Percentiles rank a stretch among this genome's conserved stretches.
Evolutionary conservation across 1,140 invertebrate species (phyloP).

Genomic region (Condylostylus longicornis): DNA sequence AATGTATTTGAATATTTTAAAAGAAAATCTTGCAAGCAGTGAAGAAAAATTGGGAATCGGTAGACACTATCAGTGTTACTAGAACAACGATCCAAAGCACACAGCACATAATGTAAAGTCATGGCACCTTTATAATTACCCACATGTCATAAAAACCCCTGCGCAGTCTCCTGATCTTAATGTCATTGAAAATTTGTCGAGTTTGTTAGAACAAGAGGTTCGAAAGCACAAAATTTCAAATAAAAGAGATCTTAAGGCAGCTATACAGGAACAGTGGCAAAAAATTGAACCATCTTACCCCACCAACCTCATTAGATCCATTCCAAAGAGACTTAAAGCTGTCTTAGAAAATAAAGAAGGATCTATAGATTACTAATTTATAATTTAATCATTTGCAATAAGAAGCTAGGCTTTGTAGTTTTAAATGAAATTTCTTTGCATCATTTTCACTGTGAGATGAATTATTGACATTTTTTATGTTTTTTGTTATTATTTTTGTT

Average conservation of each 20-base stretch:
- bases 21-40: constrained; percentile 10
- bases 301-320: no score
- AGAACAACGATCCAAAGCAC: constrained; percentile 17
- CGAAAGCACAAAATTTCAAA: neutral
- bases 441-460: no score
- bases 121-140: constrained; percentile 12
- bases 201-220: constrained; percentile 11
- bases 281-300: no score
- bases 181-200: constrained; percentile 12
- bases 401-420: no score
- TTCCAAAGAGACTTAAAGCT: no score
- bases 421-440: no score
- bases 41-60: constrained; percentile 10
- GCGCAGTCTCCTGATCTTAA: constrained; percentile 16
- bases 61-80: constrained; percentile 4
- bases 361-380: no score
- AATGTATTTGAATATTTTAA: constrained; percentile 11
- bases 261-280: constrained; percentile 11
- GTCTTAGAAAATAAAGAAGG: no score
- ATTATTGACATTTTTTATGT: no score
- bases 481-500: no score
- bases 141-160: constrained; percentile 13
- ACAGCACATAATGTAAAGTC: constrained; percentile 10
- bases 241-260: constrained; percentile 4
- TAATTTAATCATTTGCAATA: no score